Conservation (phyloP, 2,113 vertebrate species). For the Phyllostomus discolor region DNA sequence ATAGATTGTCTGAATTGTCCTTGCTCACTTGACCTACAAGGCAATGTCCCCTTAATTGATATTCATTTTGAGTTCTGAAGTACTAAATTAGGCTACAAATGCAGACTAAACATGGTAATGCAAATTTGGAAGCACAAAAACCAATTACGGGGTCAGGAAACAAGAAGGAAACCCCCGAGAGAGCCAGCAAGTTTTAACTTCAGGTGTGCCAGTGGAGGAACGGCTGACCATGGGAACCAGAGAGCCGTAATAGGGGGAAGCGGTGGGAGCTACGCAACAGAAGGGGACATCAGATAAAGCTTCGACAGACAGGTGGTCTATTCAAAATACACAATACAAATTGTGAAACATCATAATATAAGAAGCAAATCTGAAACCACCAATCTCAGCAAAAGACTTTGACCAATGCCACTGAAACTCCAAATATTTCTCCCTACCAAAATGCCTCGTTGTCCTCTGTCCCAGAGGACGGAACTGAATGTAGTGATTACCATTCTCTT, state of each 20-base stretch:
- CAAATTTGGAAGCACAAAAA: conserved; percentile 24
- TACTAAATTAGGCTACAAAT: conserved; percentile 14
- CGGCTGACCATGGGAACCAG: background rate
- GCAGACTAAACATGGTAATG: background rate
- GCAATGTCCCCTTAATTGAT: background rate
- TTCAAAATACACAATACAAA: background rate
- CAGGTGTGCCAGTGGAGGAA: background rate
- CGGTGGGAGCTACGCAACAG: background rate
- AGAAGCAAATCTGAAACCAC: background rate
- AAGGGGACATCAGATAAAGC: background rate
- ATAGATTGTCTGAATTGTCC: conserved; percentile 32
- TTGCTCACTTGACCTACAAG: conserved; percentile 37
- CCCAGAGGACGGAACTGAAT: background rate
- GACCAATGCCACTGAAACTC: background rate
- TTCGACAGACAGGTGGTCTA: background rate
- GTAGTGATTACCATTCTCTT: background rate
- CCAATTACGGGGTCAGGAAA: background rate
- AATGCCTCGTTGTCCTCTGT: background rate
- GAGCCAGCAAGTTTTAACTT: background rate
- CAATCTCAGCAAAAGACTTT: background rate
- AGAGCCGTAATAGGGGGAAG: background rate
- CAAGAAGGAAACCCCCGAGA: background rate
- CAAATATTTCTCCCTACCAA: background rate
- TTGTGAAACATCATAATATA: background rate
- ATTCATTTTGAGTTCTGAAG: conserved; percentile 40